Conservation (phyloP, 2,797 vertebrate species). For the Myotis vivesi region DNA sequence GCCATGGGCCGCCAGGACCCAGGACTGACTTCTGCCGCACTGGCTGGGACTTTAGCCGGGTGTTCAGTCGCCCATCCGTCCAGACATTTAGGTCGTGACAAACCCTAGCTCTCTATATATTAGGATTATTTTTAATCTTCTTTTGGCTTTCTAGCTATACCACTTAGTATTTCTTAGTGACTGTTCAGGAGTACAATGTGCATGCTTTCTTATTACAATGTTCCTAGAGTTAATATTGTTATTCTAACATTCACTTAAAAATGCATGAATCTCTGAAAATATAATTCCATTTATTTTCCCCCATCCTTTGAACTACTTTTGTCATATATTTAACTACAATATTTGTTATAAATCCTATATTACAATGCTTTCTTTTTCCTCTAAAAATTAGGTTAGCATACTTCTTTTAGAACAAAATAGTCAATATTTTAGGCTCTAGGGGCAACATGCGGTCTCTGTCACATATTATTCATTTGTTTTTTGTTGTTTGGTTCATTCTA, state of each 20-base stretch:
- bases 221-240: not conserved
- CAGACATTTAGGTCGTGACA: too few species aligned
- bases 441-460: not conserved
- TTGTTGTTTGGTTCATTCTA: not conserved
- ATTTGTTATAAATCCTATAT: not conserved
- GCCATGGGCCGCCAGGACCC: rapidly evolving
- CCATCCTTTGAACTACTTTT: not conserved
- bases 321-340: not conserved
- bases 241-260: not conserved
- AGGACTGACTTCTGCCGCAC: too few species aligned
- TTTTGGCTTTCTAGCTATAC: not conserved
- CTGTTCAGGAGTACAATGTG: not conserved
- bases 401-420: not conserved
- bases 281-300: not conserved
- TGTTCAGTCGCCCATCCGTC: too few species aligned
- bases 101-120: too few species aligned
- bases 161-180: not conserved
- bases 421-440: not conserved
- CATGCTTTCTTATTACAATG: not conserved
- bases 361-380: not conserved
- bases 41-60: too few species aligned
- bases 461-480: not conserved
- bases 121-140: not conserved
- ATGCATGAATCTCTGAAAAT: not conserved
- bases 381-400: not conserved